Evolutionary conservation across 2,888 invertebrate genomes (phyloP), one percentile per base, ranked within the genome.

Genomic region (Pyrrhosoma nymphula): DNA sequence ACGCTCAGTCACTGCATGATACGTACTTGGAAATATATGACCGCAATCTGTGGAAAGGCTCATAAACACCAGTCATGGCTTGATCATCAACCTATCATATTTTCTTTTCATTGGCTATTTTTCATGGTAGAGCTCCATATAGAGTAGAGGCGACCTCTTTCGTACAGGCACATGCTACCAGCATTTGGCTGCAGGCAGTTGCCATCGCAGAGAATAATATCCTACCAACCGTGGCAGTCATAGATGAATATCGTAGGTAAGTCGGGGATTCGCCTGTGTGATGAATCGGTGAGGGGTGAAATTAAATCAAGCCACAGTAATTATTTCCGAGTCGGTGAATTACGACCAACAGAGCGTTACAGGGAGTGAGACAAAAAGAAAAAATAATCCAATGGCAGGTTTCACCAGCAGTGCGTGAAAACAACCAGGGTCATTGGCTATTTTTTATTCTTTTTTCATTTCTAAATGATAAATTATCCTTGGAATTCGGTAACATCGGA

Each of bases 231-330:
- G n/a, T 93, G 47, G 26, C 91, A 18, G 12, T 91, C 60, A 91
- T 93, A 93, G 93, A 93, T 93, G 47, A 69, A 39, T 75, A 75
- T 93, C 75, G 47, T 69, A 69, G 56, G 69, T 69, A 69, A 93
- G 93, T 39, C 39, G 35, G 91, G 69, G n/a, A 47, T 93, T 26
- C 47, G 47, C 63, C 63, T 55, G 93, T 75, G 93, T 93, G 93
- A 93, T 93, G 93, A 69, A 93, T 93, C 60, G 93, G 93, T 93
- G 69, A 93, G 69, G 69, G 93, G 93, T 93, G 69, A 93, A 93
- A 93, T 93, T 93, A 93, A 93, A 93, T 93, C 93, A 93, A 93
- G 60, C 69, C 69, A 26, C 69, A 69, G 93, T 93, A 69, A 93
- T 93, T 93, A 93, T 93, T 93, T 93, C 93, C 63, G 75, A 93